A percentile compares a stretch with the other conserved stretches of the same genome.
Evolutionary conservation across 1,140 invertebrate genomes (phyloP).

Genomic region (Sycobia sp.): DNA sequence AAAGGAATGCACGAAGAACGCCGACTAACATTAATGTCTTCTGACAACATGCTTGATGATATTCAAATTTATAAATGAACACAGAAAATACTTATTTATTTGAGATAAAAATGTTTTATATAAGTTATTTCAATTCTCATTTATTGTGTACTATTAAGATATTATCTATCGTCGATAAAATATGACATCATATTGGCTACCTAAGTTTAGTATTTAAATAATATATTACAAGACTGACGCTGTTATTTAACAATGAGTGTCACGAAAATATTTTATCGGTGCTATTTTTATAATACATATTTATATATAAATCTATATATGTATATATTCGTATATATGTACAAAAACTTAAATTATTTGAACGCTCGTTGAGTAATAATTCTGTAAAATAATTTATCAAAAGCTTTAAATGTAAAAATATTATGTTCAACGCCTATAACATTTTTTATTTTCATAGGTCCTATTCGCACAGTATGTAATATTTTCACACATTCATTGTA

Average conservation of each 20-base stretch:
- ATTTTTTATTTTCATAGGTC: slow-evolving; percentile 8
- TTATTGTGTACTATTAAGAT: too few relatives aligned
- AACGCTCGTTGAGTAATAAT: too few relatives aligned
- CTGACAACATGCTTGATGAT: slow-evolving; percentile 60
- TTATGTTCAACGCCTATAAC: too few relatives aligned
- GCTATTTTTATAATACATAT: slow-evolving; percentile 24
- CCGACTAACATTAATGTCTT: slow-evolving; percentile 55
- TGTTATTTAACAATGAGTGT: slow-evolving; percentile 21
- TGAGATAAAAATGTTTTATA: slow-evolving; percentile 13
- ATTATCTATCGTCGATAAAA: too few relatives aligned
- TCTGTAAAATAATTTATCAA: too few relatives aligned
- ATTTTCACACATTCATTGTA: slow-evolving; percentile 20
- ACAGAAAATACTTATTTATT: slow-evolving; percentile 27
- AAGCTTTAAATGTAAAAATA: too few relatives aligned
- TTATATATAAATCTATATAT: slow-evolving; percentile 9
- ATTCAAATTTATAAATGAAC: slow-evolving; percentile 56
- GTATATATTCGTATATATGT: too few relatives aligned
- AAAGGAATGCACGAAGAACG: slow-evolving; percentile 84
- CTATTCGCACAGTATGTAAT: slow-evolving; percentile 4
- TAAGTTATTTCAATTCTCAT: not conserved
- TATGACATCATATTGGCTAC: not conserved
- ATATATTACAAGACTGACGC: slow-evolving; percentile 31
- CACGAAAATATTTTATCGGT: slow-evolving; percentile 20
- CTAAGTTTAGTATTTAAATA: slow-evolving; percentile 18
- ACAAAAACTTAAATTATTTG: too few relatives aligned